These are phyloP conservation scores for Peromyscus nudipes DNA, from an alignment of 2,797 vertebrate genomes.

Conservation along the genomic window DNA sequence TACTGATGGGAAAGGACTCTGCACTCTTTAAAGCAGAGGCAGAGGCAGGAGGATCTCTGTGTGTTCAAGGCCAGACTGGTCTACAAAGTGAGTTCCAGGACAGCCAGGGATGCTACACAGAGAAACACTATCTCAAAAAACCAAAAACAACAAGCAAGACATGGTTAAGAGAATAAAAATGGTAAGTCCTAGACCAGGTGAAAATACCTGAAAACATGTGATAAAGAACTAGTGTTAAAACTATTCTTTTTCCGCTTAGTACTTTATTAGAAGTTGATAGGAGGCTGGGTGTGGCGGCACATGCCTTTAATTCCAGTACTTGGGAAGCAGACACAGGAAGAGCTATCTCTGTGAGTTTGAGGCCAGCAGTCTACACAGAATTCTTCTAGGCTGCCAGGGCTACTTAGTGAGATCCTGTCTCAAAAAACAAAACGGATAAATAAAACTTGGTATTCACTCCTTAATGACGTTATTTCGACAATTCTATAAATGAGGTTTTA, in stretches of 20 bases:
- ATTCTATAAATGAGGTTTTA: conserved; percentile 38
- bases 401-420: not conserved
- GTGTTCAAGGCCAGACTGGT: too few relatives aligned
- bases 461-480: conserved; percentile 23
- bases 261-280: not conserved
- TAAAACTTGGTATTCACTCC: not conserved
- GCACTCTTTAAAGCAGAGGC: conserved; percentile 20
- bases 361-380: not conserved
- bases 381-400: not conserved
- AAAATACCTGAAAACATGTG: conserved; percentile 61
- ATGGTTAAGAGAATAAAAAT: not conserved
- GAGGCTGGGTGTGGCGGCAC: not conserved
- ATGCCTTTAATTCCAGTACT: not conserved
- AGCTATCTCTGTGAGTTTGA: not conserved
- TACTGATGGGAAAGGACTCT: conserved; percentile 27
- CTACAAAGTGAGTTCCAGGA: too few relatives aligned
- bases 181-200: not conserved
- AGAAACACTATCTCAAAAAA: too few relatives aligned
- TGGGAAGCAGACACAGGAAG: not conserved
- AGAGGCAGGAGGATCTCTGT: too few relatives aligned
- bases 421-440: not conserved
- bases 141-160: not conserved
- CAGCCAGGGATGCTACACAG: too few relatives aligned
- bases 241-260: not conserved
- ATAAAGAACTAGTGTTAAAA: conserved; percentile 3